Evolutionary conservation across 2,797 vertebrate genomes (phyloP).

Genomic region (Australoheros facetus): DNA sequence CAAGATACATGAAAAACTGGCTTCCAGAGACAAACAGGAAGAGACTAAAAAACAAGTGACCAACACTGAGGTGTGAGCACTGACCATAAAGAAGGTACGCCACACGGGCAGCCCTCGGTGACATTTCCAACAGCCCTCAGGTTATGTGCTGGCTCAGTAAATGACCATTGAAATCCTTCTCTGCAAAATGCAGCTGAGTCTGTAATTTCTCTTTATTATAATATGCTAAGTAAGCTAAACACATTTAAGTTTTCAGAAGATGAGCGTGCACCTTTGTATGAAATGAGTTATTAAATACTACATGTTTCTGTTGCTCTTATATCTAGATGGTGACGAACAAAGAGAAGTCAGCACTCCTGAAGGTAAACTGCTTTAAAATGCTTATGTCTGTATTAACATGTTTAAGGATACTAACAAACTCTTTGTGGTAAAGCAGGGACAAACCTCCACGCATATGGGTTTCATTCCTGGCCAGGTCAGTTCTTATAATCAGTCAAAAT

Average conservation of each 20-base stretch:
- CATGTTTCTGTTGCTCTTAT: not conserved
- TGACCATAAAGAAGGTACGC: not conserved
- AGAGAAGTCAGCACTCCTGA: not conserved
- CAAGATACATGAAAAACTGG: not conserved
- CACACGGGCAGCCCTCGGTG: not conserved
- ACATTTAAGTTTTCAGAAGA: not conserved
- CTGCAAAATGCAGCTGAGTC: not conserved
- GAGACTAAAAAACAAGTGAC: not conserved
- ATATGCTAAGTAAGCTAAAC: not conserved
- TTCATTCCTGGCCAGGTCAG: slow-evolving; percentile 47
- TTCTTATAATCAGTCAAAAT: not conserved
- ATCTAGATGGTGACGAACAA: slow-evolving; percentile 28
- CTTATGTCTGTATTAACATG: not conserved
- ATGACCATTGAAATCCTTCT: not conserved
- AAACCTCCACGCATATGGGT: not conserved
- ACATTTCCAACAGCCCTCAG: not conserved
- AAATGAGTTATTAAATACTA: not conserved
- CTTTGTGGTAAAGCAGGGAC: slow-evolving; percentile 19
- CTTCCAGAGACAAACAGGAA: not conserved
- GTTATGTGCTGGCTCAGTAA: not conserved
- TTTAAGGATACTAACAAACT: not conserved
- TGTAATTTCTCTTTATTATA: not conserved
- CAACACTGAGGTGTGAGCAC: not conserved
- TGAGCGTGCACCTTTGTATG: not conserved
- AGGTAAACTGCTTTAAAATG: slow-evolving; percentile 32